Conservation (phyloP, 1,140 invertebrate species). For the Uloborus diversus region DNA sequence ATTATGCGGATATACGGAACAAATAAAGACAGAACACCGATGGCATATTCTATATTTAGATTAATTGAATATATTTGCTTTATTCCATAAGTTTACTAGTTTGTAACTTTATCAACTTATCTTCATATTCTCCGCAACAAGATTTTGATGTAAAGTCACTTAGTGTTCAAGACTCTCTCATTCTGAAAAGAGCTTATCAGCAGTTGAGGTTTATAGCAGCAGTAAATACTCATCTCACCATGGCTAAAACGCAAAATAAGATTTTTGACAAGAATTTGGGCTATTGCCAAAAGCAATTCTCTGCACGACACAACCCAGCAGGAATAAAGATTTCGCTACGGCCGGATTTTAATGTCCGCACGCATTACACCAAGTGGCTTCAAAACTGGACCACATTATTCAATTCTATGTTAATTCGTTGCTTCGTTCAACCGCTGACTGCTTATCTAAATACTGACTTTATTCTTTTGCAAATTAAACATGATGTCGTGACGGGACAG, state of each 20-base stretch:
- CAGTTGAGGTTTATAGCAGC: constrained; percentile 9
- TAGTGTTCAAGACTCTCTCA: too few relatives aligned
- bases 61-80: too few relatives aligned
- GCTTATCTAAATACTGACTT: background rate
- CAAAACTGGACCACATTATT: constrained; percentile 16
- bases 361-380: background rate
- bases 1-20: too few relatives aligned
- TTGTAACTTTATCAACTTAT: too few relatives aligned
- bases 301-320: background rate
- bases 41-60: too few relatives aligned
- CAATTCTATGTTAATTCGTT: constrained; percentile 32
- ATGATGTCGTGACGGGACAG: background rate
- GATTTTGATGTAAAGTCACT: too few relatives aligned
- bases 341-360: constrained; percentile 23
- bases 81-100: too few relatives aligned
- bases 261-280: background rate
- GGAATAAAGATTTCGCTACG: constrained; percentile 19
- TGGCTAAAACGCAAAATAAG: constrained; percentile 17
- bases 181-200: too few relatives aligned
- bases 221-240: background rate
- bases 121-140: too few relatives aligned
- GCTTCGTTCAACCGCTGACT: constrained; percentile 7
- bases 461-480: constrained; percentile 5
- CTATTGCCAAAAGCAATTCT: constrained; percentile 1
- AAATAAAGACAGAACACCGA: too few relatives aligned